A percentile compares a stretch with the other conserved stretches of the same genome.
phyloP scores from a whole-genome alignment of 1,140 invertebrate genomes.

The Drosophila sp. region DNA sequence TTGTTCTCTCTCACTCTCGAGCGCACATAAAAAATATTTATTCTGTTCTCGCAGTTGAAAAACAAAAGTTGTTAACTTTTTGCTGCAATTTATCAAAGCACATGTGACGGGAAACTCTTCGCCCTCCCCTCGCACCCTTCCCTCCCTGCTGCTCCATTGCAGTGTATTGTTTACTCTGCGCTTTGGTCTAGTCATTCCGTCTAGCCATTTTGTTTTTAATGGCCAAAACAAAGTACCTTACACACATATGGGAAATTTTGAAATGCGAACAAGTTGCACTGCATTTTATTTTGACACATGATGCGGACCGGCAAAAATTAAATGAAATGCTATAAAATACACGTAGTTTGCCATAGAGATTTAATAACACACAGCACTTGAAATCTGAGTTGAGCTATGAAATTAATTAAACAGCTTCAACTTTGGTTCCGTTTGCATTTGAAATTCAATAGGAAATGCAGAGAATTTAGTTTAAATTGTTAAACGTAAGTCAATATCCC shows the following conservation, averaged over 20 bases:
- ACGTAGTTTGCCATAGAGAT: not conserved
- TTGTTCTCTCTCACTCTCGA: not conserved
- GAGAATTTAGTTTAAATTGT: no score
- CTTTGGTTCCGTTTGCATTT: no score
- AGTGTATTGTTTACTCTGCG: not conserved
- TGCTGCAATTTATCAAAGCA: slow-evolving; percentile 18
- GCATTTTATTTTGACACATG: slow-evolving; percentile 60
- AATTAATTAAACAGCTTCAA: not conserved
- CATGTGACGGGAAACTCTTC: slow-evolving; percentile 29
- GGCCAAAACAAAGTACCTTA: slow-evolving; percentile 34
- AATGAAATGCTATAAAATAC: slow-evolving; percentile 41
- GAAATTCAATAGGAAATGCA: no score
- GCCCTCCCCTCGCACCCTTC: not conserved
- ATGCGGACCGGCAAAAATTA: slow-evolving; percentile 12
- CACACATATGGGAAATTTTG: slow-evolving; percentile 32
- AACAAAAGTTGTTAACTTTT: slow-evolving; percentile 50
- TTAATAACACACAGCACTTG: not conserved
- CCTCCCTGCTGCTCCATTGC: not conserved
- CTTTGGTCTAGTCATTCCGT: slow-evolving; percentile 28
- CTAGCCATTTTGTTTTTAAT: slow-evolving; percentile 41
- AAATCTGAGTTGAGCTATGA: not conserved
- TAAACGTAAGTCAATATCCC: no score
- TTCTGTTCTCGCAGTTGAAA: slow-evolving; percentile 20
- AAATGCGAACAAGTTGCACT: slow-evolving; percentile 46
- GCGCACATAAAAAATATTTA: slow-evolving; percentile 36